Evolutionary conservation across 2,113 vertebrate genomes (phyloP).

Genomic region (Anas platyrhynchos): DNA sequence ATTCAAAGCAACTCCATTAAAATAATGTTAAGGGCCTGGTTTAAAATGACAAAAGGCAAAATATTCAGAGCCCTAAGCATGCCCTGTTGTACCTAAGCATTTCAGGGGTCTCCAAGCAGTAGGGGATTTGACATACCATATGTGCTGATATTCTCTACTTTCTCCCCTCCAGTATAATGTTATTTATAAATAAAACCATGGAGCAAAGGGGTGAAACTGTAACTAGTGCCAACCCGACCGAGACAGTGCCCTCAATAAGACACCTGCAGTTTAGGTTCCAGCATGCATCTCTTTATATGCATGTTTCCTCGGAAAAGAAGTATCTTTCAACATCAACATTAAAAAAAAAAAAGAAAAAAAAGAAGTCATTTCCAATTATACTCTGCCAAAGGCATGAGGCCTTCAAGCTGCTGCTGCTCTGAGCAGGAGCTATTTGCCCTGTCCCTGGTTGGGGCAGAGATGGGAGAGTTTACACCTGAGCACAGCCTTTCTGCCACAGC

Average conservation of each 20-base stretch:
- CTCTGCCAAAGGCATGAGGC: not conserved
- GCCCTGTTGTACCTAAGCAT: slow-evolving; percentile 10
- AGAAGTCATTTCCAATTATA: slow-evolving; percentile 25
- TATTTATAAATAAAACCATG: slow-evolving; percentile 66
- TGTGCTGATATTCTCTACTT: slow-evolving; percentile 47
- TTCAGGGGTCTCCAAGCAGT: slow-evolving; percentile 40
- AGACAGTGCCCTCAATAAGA: slow-evolving; percentile 21
- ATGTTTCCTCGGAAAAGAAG: not conserved
- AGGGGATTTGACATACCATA: slow-evolving; percentile 62
- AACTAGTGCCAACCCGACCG: not conserved
- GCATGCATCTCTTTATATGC: not conserved
- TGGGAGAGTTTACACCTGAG: not conserved
- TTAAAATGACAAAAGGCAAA: not conserved
- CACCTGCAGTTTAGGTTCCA: slow-evolving; percentile 47
- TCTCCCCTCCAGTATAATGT: slow-evolving; percentile 52
- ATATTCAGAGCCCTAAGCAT: not conserved
- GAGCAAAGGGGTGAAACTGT: slow-evolving; percentile 28
- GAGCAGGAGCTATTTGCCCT: not conserved
- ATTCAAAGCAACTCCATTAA: slow-evolving; percentile 57
- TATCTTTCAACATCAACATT: not conserved
- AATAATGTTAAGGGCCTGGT: slow-evolving; percentile 36
- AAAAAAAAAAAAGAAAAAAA: not conserved
- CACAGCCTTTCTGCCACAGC: not conserved
- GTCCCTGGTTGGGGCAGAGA: accelerated
- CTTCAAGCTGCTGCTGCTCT: not conserved